A percentile compares a stretch with the other conserved stretches of the same genome.
Evolutionary conservation across 2,797 vertebrate genomes (phyloP).

Genomic region (Poeciliopsis infans): DNA sequence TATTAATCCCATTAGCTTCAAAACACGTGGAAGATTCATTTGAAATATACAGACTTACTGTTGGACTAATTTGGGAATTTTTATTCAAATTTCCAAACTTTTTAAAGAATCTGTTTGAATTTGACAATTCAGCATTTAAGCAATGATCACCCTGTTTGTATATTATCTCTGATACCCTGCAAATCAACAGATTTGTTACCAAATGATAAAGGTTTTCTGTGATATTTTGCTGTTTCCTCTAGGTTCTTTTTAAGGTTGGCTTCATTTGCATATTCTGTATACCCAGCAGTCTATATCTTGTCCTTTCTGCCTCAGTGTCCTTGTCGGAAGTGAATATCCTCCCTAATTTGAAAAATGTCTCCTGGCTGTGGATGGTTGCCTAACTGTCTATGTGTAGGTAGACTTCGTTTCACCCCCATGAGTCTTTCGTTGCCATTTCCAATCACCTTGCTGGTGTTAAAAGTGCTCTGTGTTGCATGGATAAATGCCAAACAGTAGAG

Average conservation of each 20-base stretch:
- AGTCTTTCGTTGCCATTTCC: slow-evolving; percentile 61
- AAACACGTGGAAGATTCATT: slow-evolving; percentile 52
- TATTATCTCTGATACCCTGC: slow-evolving; percentile 11
- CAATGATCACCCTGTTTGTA: slow-evolving; percentile 12
- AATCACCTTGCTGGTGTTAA: slow-evolving; percentile 63
- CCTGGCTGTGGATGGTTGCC: slow-evolving; percentile 61
- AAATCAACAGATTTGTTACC: slow-evolving; percentile 10
- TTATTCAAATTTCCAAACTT: slow-evolving; percentile 3
- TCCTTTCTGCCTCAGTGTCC: slow-evolving; percentile 73
- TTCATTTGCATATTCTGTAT: slow-evolving; percentile 66
- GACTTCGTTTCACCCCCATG: slow-evolving; percentile 66
- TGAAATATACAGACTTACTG: slow-evolving; percentile 40
- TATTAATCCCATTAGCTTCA: slow-evolving; percentile 83
- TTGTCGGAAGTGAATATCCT: slow-evolving; percentile 60
- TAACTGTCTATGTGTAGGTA: slow-evolving; percentile 58
- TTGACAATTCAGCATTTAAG: slow-evolving; percentile 4
- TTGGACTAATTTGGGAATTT: slow-evolving; percentile 25
- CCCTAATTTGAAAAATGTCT: slow-evolving; percentile 74
- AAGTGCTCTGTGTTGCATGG: slow-evolving; percentile 52
- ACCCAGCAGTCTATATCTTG: slow-evolving; percentile 48
- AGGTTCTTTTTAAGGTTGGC: slow-evolving; percentile 38
- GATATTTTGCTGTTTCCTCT: slow-evolving; percentile 43
- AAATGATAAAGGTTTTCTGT: slow-evolving; percentile 19
- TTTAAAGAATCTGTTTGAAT: slow-evolving; percentile 19
- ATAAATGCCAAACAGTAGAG: slow-evolving; percentile 58